A percentile compares a stretch with the other conserved stretches of the same genome.
phyloP scores from a whole-genome alignment of 2,113 vertebrate genomes.

The Myrmecophaga tridactyla region DNA sequence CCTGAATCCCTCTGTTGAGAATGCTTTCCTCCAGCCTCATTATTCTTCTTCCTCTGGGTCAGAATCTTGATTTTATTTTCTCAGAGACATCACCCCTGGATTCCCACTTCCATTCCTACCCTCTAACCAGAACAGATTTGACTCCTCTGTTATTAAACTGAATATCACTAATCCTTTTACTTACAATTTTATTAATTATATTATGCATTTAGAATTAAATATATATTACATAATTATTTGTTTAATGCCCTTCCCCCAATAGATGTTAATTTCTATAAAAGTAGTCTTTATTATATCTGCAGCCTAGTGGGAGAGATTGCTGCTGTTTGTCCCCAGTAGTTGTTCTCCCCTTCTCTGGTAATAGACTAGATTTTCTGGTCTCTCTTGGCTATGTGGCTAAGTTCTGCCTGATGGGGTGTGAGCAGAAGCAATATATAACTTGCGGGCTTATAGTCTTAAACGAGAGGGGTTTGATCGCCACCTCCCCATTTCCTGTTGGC shows the following conservation, averaged over 20 bases:
- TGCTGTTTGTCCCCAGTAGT: neutral
- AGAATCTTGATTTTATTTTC: neutral
- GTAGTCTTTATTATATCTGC: neutral
- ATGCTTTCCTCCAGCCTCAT: neutral
- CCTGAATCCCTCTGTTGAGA: neutral
- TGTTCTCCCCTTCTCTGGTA: neutral
- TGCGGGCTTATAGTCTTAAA: neutral
- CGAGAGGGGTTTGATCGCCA: neutral
- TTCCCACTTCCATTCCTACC: neutral
- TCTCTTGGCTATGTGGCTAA: neutral
- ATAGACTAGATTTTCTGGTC: neutral
- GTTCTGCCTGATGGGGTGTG: neutral
- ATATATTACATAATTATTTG: neutral
- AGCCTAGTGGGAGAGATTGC: neutral
- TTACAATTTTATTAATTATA: neutral
- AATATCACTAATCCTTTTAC: neutral
- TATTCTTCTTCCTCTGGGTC: neutral
- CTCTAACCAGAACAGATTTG: neutral
- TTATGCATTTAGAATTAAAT: neutral
- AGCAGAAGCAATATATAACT: neutral
- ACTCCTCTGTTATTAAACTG: neutral
- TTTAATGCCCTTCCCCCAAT: neutral
- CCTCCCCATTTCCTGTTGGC: neutral
- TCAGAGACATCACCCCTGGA: neutral
- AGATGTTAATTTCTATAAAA: neutral